These are phyloP conservation scores for Sorex araneus DNA, from an alignment of 2,113 vertebrate genomes.

Conservation along the genomic window DNA sequence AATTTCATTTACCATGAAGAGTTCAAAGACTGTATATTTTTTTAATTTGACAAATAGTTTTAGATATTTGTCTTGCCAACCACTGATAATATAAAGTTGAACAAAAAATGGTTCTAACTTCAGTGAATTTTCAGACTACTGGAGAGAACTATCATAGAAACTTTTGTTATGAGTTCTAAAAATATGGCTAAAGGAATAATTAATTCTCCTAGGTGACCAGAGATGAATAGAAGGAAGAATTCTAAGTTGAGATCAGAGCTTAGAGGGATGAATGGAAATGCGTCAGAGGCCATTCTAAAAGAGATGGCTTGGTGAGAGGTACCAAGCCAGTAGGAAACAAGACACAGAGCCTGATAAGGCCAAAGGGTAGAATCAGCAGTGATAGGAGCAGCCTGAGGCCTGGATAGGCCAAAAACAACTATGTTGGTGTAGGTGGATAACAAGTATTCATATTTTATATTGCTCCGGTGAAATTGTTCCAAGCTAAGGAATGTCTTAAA, in stretches of 20 bases:
- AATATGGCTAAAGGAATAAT: conserved; percentile 51
- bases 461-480: background rate
- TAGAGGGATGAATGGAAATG: background rate
- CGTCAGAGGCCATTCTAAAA: background rate
- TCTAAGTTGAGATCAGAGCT: background rate
- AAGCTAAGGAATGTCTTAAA: background rate
- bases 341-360: background rate
- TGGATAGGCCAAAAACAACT: background rate
- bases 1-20: conserved; percentile 8
- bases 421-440: background rate
- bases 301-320: background rate
- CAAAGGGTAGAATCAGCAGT: background rate
- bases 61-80: background rate
- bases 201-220: conserved; percentile 63
- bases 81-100: background rate
- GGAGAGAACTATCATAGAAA: conserved; percentile 38
- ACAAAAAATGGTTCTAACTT: conserved; percentile 21
- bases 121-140: conserved; percentile 39
- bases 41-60: conserved; percentile 10
- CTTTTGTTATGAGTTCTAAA: conserved; percentile 35
- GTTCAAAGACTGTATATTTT: background rate
- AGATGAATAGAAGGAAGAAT: background rate
- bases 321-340: background rate
- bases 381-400: background rate
- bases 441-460: background rate